These are phyloP conservation scores for Megatriorchis doriae DNA, from an alignment of 2,113 vertebrate genomes.

Conservation along the genomic window DNA sequence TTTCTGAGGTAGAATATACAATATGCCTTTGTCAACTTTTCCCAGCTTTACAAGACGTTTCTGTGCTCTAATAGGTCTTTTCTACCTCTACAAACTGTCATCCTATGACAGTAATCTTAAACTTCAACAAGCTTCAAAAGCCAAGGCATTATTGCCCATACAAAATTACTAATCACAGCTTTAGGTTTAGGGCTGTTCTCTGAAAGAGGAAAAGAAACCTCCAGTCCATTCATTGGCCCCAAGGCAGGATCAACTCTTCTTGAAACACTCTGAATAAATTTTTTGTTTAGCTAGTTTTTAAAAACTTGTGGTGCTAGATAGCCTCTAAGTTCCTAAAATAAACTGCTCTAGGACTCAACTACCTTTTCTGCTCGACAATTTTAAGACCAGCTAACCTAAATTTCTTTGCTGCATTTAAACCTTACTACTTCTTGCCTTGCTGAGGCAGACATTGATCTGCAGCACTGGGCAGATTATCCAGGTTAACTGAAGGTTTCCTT, in stretches of 20 bases:
- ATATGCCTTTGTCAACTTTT: not conserved
- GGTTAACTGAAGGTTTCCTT: not conserved
- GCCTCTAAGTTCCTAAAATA: not conserved
- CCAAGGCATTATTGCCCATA: not conserved
- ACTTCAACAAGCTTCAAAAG: not conserved
- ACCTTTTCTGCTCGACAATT: not conserved
- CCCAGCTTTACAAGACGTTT: not conserved
- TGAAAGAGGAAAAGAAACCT: not conserved
- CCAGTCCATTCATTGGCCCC: not conserved
- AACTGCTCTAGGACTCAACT: not conserved
- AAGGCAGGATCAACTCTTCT: not conserved
- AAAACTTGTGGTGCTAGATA: not conserved
- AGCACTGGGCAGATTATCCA: not conserved
- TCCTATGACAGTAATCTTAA: not conserved
- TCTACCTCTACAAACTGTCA: not conserved
- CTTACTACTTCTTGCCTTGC: not conserved
- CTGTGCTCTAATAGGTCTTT: not conserved
- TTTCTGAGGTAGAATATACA: not conserved
- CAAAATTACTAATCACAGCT: not conserved
- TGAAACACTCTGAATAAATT: not conserved
- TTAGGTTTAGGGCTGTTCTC: not conserved
- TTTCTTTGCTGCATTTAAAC: not conserved
- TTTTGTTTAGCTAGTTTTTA: not conserved
- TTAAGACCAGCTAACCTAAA: not conserved
- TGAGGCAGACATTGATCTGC: not conserved